These are phyloP conservation scores for Laodelphax striatellus DNA, from an alignment of 1,140 invertebrate genomes.

Conservation along the genomic window DNA sequence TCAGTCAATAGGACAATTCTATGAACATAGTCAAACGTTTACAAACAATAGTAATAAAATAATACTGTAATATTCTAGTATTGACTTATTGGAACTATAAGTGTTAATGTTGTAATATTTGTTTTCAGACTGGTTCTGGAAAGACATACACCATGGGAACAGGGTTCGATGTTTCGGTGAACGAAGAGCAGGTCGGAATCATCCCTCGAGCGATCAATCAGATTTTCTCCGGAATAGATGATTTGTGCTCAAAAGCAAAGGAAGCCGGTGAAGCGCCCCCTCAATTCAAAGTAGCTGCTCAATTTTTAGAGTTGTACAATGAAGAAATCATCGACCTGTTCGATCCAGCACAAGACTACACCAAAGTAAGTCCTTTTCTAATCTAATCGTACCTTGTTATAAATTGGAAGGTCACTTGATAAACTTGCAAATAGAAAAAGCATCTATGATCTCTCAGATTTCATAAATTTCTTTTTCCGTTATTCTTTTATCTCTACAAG, in stretches of 20 bases:
- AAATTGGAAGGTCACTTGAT: too few species aligned
- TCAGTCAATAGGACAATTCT: too few species aligned
- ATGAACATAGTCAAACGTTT: too few species aligned
- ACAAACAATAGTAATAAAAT: too few species aligned
- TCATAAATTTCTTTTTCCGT: too few species aligned
- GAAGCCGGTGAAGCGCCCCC: constrained; percentile 51
- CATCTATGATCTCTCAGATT: too few species aligned
- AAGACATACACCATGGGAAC: constrained; percentile 99
- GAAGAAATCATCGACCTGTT: constrained; percentile 92
- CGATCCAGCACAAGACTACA: constrained; percentile 49
- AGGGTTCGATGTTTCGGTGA: constrained; percentile 77
- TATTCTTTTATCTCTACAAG: too few species aligned
- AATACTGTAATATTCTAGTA: too few species aligned
- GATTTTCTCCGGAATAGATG: constrained; percentile 72
- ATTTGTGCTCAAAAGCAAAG: constrained; percentile 45
- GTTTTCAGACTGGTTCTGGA: constrained; percentile 75
- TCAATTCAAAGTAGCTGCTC: constrained; percentile 68
- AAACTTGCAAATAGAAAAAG: too few species aligned
- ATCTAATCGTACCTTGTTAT: too few species aligned
- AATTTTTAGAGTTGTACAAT: constrained; percentile 91
- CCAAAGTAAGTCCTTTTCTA: constrained; percentile 42
- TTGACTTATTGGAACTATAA: too few species aligned
- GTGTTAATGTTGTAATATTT: too few species aligned
- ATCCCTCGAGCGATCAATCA: constrained; percentile 87
- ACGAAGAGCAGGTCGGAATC: constrained; percentile 67